phyloP scores from a whole-genome alignment of 2,797 vertebrate species.

The Neosilurus mollespiculum region DNA sequence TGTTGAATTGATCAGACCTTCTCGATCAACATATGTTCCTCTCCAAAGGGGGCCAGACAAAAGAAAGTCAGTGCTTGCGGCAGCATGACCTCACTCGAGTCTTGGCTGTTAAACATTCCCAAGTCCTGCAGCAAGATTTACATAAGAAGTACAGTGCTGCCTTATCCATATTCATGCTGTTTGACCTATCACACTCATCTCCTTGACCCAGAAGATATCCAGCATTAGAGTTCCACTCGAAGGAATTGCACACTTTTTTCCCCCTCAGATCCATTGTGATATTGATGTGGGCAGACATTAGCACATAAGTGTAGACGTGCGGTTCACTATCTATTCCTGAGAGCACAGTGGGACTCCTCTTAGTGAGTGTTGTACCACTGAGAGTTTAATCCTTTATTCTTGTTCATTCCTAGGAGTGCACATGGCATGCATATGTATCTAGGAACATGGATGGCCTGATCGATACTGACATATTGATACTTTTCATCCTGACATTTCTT shows the following conservation, averaged over 20 bases:
- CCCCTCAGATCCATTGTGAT: conserved; percentile 24
- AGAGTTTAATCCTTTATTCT: background rate
- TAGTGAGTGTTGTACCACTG: background rate
- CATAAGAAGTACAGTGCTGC: conserved; percentile 46
- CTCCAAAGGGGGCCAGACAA: conserved; percentile 43
- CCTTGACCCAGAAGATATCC: conserved; percentile 48
- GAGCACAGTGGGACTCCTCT: background rate
- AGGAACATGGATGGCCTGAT: background rate
- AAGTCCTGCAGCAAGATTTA: conserved; percentile 46
- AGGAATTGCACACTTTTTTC: conserved; percentile 27
- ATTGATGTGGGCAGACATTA: conserved; percentile 22
- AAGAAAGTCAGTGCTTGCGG: conserved; percentile 47
- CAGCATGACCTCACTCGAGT: conserved; percentile 52
- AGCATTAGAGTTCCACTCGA: conserved; percentile 32
- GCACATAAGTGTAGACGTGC: background rate
- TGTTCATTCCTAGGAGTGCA: background rate
- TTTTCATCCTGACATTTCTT: background rate
- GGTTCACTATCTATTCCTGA: background rate
- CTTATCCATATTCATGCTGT: conserved; percentile 54
- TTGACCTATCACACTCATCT: conserved; percentile 39
- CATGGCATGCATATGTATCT: too few relatives aligned
- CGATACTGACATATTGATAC: background rate
- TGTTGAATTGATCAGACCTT: conserved; percentile 34
- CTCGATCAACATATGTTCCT: conserved; percentile 48
- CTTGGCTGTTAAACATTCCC: conserved; percentile 43